Evolutionary conservation across 2,113 vertebrate species (phyloP).

Genomic region (Sigmodon hispidus): DNA sequence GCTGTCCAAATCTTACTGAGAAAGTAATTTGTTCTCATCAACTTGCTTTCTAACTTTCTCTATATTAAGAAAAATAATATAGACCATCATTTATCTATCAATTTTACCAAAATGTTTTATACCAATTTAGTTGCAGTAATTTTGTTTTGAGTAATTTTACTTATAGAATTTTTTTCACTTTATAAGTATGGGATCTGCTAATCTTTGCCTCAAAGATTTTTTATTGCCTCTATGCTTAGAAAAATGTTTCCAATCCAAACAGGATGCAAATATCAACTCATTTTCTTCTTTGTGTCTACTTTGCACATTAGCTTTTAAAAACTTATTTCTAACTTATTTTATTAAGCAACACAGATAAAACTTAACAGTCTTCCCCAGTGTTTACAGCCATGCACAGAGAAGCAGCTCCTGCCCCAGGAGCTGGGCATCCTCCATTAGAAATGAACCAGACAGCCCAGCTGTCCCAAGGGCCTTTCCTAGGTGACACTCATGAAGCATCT

Average conservation of each 20-base stretch:
- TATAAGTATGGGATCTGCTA: not conserved
- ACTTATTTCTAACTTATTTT: not conserved
- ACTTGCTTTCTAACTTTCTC: conserved; percentile 31
- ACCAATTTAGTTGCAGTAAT: not conserved
- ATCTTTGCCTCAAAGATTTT: conserved; percentile 22
- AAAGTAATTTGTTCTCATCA: conserved; percentile 57
- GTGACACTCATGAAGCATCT: not conserved
- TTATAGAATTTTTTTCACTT: not conserved
- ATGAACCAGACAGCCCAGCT: not conserved
- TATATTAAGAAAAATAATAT: conserved; percentile 47
- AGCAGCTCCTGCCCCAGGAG: rapidly evolving
- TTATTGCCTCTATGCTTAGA: not conserved
- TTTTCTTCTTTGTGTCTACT: conserved; percentile 12
- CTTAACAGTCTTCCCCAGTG: not conserved
- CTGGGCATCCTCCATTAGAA: not conserved
- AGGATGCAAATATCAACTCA: not conserved
- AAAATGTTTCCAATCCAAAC: not conserved
- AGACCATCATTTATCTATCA: not conserved
- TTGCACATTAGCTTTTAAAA: conserved; percentile 4
- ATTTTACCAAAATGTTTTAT: conserved; percentile 7
- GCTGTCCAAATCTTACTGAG: not conserved
- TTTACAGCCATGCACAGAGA: not conserved
- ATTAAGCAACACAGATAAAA: not conserved
- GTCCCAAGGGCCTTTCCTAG: not conserved
- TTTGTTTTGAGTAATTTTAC: conserved; percentile 14